Percentiles rank a stretch among this genome's conserved stretches.
Conservation (phyloP, 1,140 invertebrate genomes). For the Oedothorax gibbosus region DNA sequence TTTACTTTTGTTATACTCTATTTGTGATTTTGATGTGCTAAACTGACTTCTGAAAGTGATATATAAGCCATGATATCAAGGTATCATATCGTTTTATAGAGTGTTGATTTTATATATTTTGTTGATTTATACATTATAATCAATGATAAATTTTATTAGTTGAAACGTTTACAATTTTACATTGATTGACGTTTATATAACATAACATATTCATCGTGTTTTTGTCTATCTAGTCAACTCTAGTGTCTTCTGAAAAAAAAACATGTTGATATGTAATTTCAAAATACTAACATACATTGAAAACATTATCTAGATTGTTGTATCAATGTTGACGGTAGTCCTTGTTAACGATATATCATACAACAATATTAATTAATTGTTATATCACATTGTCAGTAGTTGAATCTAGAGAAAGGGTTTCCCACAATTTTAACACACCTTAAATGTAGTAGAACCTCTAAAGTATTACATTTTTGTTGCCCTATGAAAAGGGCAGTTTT, state of each 20-base stretch:
- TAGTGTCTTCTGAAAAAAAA: conserved; percentile 11
- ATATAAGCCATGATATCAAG: conserved; percentile 36
- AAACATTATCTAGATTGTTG: conserved; percentile 24
- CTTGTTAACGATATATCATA: conserved; percentile 42
- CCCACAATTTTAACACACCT: too few relatives aligned
- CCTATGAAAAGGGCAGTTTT: background rate
- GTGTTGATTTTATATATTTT: conserved; percentile 9
- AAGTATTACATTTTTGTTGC: background rate
- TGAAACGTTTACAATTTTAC: conserved; percentile 17
- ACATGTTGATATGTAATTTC: conserved; percentile 10
- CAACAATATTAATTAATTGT: conserved; percentile 19
- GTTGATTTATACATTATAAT: background rate
- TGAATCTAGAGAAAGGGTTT: conserved; percentile 10
- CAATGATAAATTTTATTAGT: conserved; percentile 7
- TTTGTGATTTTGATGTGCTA: conserved; percentile 22
- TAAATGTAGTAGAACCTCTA: too few relatives aligned
- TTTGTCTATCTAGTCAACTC: background rate
- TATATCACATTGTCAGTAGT: conserved; percentile 28
- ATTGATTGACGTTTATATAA: background rate
- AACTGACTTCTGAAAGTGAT: conserved; percentile 30
- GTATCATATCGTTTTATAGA: conserved; percentile 47
- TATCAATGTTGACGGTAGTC: conserved; percentile 46
- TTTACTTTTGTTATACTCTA: conserved; percentile 25
- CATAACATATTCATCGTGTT: conserved; percentile 1
- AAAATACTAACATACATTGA: too few relatives aligned